phyloP scores from a whole-genome alignment of 2,888 invertebrate species.

The Acleris sparsana region DNA sequence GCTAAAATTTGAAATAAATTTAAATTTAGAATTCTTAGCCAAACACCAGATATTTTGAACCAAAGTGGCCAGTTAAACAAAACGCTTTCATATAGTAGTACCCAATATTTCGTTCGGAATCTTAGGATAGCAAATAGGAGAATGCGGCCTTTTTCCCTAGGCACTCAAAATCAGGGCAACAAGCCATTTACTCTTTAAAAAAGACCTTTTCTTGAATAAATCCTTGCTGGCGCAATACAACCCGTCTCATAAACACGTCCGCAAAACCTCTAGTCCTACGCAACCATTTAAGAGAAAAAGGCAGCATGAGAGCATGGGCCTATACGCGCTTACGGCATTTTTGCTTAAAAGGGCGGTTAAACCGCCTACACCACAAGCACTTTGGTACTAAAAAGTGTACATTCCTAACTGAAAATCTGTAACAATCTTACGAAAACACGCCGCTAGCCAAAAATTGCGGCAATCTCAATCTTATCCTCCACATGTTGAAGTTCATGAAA shows the following conservation, averaged over 20 bases:
- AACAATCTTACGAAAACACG: constrained; percentile 1
- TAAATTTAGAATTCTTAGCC: too few species aligned
- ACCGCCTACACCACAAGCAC: constrained; percentile 27
- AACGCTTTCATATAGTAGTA: too few species aligned
- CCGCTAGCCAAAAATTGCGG: background rate
- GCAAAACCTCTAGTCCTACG: constrained; percentile 17
- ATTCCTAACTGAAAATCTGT: constrained; percentile 24
- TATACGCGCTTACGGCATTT: too few species aligned
- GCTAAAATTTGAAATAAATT: too few species aligned
- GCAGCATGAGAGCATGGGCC: too few species aligned
- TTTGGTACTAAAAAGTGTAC: constrained; percentile 28
- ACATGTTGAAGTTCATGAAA: too few species aligned
- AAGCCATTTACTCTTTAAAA: constrained; percentile 8
- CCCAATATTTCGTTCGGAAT: too few species aligned
- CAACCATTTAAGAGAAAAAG: too few species aligned
- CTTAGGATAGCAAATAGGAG: too few species aligned
- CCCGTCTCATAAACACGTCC: constrained; percentile 24
- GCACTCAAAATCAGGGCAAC: constrained; percentile 2
- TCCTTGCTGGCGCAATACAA: background rate
- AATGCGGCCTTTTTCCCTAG: background rate
- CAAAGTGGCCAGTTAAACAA: too few species aligned
- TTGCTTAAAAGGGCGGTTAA: background rate
- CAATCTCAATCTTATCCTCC: background rate
- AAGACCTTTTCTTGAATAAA: background rate
- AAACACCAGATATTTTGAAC: too few species aligned